A percentile compares a stretch with the other conserved stretches of the same genome.
Conservation (phyloP, 2,797 vertebrate genomes). For the Brachyalestes nurse region DNA sequence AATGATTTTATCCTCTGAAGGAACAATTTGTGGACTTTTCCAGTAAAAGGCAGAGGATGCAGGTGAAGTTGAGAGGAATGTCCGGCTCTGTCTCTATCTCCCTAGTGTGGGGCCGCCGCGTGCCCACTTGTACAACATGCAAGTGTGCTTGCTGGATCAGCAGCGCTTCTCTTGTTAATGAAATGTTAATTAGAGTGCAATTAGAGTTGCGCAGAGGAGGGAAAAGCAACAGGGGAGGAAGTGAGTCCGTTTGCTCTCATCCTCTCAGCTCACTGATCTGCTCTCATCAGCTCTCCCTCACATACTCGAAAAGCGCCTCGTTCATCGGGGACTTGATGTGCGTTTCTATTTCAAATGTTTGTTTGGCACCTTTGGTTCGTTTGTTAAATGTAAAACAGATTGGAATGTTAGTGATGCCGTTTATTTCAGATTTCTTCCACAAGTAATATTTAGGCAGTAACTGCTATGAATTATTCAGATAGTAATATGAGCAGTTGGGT, state of each 20-base stretch:
- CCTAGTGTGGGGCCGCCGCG: constrained; percentile 60
- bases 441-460: not conserved
- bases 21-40: constrained; percentile 69
- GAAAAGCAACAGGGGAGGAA: constrained; percentile 17
- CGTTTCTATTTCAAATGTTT: not conserved
- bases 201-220: constrained; percentile 59
- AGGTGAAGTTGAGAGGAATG: constrained; percentile 64
- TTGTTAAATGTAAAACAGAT: not conserved
- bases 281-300: constrained; percentile 17
- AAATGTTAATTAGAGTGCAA: constrained; percentile 80
- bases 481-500: not conserved
- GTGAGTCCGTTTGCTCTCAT: constrained; percentile 37
- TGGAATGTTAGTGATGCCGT: not conserved
- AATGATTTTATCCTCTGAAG: constrained; percentile 68
- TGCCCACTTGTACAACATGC: constrained; percentile 78
- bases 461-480: not conserved
- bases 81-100: constrained; percentile 67
- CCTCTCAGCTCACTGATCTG: not conserved
- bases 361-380: not conserved
- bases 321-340: constrained; percentile 15
- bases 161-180: constrained; percentile 69
- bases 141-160: constrained; percentile 55
- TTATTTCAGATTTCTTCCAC: not conserved
- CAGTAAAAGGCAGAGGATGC: constrained; percentile 62
- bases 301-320: not conserved